Evolutionary conservation across 2,888 invertebrate species (phyloP), one percentile per base, ranked within the genome.

Genomic region (Arctia plantaginis): DNA sequence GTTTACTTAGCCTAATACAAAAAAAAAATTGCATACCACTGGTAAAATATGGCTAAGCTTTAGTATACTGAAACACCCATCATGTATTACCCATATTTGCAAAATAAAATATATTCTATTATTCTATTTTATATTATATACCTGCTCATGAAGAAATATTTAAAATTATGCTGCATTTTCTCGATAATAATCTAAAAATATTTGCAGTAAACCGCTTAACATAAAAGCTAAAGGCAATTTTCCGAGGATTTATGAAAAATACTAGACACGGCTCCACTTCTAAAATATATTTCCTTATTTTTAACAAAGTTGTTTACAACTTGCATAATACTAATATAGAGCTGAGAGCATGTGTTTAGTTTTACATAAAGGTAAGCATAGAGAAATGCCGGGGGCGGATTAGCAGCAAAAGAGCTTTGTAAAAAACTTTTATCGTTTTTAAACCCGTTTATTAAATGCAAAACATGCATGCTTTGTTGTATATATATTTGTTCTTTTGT

Each of bases 241-340:
- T 35, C 0, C 33, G 3, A 23, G 8, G 30, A 55, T 15, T 69
- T 55, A 69, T 15, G 33, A 69, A 55, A 39, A 55, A 69, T 55
- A 35, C 1, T 55, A n/a, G 18, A 69, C 69, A 69, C 35, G 47
- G n/a, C n/a, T 35, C 20, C 15, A n/a, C 35, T 13, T 35, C 51
- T 69, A 23, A 35, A 27, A 68, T 66, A 47, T 44, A 35, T 55
- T 69, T 39, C n/a, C 55, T 69, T 55, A 51, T 65, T 65, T 41
- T 23, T n/a, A 73, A 64, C 33, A 59, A 44, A 62, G n/a, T 59
- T 71, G 51, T 70, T 73, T 73, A n/a, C 47, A 67, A 70, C 67
- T 62, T 65, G 70, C 67, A 73, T 76, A 71, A 73, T 71, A 70
- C 68, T 47, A 47, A 68, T 68, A 76, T 73, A 55, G 39, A 62